A percentile compares a stretch with the other conserved stretches of the same genome.
These are phyloP conservation scores for Halotydeus destructor DNA, from an alignment of 1,140 invertebrate genomes.

Conservation along the genomic window DNA sequence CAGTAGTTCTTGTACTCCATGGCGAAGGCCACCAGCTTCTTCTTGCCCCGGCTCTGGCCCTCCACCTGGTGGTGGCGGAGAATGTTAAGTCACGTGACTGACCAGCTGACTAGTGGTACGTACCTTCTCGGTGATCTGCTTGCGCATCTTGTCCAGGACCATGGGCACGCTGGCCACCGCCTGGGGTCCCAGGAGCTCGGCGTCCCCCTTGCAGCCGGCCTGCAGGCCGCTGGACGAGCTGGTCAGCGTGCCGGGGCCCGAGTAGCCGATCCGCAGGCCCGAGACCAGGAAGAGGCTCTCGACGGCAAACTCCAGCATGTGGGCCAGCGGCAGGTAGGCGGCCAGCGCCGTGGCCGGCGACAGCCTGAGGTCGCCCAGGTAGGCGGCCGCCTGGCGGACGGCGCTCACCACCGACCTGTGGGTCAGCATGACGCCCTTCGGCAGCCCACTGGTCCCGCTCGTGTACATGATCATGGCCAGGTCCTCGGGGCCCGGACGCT, in stretches of 20 bases:
- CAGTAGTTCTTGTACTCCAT: slow-evolving; percentile 14
- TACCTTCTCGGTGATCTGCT: slow-evolving; percentile 53
- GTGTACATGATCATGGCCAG: slow-evolving; percentile 23
- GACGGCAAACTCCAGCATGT: slow-evolving; percentile 18
- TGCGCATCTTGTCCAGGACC: slow-evolving; percentile 25
- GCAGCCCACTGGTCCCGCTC: slow-evolving; percentile 20
- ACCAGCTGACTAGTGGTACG: slow-evolving; percentile 43
- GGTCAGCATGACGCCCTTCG: slow-evolving; percentile 20
- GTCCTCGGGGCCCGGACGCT: slow-evolving; percentile 16
- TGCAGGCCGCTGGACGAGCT: slow-evolving; percentile 38
- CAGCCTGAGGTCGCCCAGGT: slow-evolving; percentile 18
- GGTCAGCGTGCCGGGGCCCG: slow-evolving; percentile 77
- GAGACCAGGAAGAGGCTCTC: slow-evolving; percentile 34
- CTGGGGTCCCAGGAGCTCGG: slow-evolving; percentile 61
- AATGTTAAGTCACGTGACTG: slow-evolving; percentile 27
- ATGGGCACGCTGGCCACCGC: slow-evolving; percentile 78
- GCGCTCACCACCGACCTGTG: slow-evolving; percentile 29
- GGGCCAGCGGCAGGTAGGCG: slow-evolving; percentile 7
- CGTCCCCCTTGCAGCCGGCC: slow-evolving; percentile 7
- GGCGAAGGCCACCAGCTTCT: slow-evolving; percentile 10
- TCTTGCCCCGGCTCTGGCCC: neutral
- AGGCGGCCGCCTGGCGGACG: slow-evolving; percentile 27
- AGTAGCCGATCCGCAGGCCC: slow-evolving; percentile 83
- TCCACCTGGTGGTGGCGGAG: slow-evolving; percentile 27
- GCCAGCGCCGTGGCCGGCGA: no score